These are phyloP conservation scores for Aurelia sp. DNA, from an alignment of 30 jellyfish, hydroid and myxozoan species.

Conservation along the genomic window DNA sequence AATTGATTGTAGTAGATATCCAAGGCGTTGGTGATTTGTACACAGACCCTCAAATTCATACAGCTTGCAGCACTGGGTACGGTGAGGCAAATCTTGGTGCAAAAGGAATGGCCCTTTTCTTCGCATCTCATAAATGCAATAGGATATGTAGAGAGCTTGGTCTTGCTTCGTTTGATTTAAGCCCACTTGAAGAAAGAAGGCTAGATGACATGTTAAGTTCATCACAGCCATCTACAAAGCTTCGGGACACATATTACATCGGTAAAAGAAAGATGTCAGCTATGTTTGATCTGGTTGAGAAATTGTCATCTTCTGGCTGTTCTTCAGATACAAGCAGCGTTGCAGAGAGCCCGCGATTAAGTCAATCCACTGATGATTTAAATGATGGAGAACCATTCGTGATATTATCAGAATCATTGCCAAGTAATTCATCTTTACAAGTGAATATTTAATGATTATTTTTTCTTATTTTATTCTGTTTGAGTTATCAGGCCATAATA, in stretches of 20 bases:
- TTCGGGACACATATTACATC: slow-evolving; percentile 36
- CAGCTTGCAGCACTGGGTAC: slow-evolving; percentile 88
- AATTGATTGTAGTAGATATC: slow-evolving; percentile 92
- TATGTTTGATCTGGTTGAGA: slow-evolving; percentile 80
- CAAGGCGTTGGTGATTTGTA: slow-evolving; percentile 99
- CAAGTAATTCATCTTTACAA: background rate
- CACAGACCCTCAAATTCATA: slow-evolving; percentile 99
- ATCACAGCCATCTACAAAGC: slow-evolving; percentile 77
- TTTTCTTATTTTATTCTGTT: no score
- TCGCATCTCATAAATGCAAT: slow-evolving; percentile 94
- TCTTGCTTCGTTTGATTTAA: slow-evolving; percentile 82
- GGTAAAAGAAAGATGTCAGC: slow-evolving; percentile 72
- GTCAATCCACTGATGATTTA: background rate
- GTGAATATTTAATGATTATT: background rate
- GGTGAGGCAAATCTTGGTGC: slow-evolving; percentile 99
- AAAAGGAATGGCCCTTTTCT: slow-evolving; percentile 98
- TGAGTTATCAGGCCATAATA: no score
- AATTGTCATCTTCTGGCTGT: slow-evolving; percentile 43
- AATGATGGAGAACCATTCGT: background rate
- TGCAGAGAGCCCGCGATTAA: slow-evolving; percentile 21
- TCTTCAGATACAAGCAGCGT: slow-evolving; percentile 34
- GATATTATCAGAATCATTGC: background rate
- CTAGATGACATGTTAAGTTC: slow-evolving; percentile 61
- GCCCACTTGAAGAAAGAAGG: slow-evolving; percentile 78
- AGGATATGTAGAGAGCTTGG: slow-evolving; percentile 82